Conservation (phyloP, 2,888 invertebrate species). For the Heteromyza rotundicornis region DNA sequence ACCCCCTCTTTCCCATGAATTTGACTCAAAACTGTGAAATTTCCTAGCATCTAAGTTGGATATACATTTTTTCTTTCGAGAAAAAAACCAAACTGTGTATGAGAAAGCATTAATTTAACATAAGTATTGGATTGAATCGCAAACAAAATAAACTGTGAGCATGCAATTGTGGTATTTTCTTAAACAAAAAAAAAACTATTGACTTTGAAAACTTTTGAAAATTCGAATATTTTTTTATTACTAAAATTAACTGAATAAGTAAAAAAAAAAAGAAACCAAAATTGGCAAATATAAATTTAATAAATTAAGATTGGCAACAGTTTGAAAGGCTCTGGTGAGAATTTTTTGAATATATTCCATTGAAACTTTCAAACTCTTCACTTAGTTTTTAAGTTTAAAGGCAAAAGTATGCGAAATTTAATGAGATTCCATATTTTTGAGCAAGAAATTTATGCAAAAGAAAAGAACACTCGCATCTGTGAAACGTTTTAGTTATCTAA, state of each 20-base stretch:
- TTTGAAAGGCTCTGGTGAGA: too few relatives aligned
- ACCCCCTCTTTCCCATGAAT: too few relatives aligned
- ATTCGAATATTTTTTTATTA: too few relatives aligned
- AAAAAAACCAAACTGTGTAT: conserved; percentile 21
- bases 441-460: conserved; percentile 2
- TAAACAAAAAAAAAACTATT: conserved; percentile 13
- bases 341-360: too few relatives aligned
- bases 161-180: conserved; percentile 47
- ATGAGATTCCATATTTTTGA: too few relatives aligned
- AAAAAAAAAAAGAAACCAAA: neutral
- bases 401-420: too few relatives aligned
- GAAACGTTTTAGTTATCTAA: conserved; percentile 17
- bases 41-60: conserved; percentile 10
- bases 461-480: conserved; percentile 23
- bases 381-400: too few relatives aligned
- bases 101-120: conserved; percentile 28
- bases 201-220: conserved; percentile 17
- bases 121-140: conserved; percentile 22
- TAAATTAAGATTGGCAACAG: neutral
- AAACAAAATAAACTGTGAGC: conserved; percentile 37
- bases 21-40: conserved; percentile 3
- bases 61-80: too few relatives aligned
- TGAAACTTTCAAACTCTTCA: too few relatives aligned
- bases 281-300: conserved; percentile 2
- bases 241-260: too few relatives aligned